Evolutionary conservation across 1,140 invertebrate genomes (phyloP), one percentile per base, ranked within the genome.

Genomic region (Zaprionus camerounensis): DNA sequence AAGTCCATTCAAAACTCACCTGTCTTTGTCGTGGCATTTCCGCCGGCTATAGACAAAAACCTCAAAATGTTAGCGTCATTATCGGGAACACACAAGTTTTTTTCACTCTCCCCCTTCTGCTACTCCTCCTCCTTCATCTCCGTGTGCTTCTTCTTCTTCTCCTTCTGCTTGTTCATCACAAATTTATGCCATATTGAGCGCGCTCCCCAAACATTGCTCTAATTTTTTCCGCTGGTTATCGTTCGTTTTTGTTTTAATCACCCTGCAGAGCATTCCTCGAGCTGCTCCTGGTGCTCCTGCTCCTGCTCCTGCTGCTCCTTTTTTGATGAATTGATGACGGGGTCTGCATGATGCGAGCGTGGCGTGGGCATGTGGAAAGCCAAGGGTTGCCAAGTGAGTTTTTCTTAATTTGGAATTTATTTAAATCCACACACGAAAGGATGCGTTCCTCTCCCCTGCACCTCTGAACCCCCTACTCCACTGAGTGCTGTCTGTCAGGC

Each of bases 301-400:
- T 68, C 79, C 68, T 36, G 63, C 64, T 41, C 46, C 24, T 65
- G 2, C 24, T 31, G 4, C 24, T 31, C 24, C 17, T 44, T 58
- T 90, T 91, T 91, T 91, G 90, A 91, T 91, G 90, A 91, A 91
- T 91, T 91, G 90, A 91, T 91, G 90, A 91, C 83, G 85, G 90
- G 86, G 82, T 86, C 83, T 90, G 83, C 22, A 58, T 73, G 63
- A 55, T 56, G 17, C n/a, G 38, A 59, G 55, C 24, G 34, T 41
- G 24, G 58, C n/a, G 59, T 63, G 68, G 22, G 46, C 62, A 58
- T 74, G 65, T 77, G 79, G 68, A 80, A 73, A 57, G 57, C 55
- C 49, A 51, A 51, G 46, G 46, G 46, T 51, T 51, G 46, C 46
- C 46, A 24, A 20, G 46, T 20, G 46, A 49, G 70, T 73, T 90